Evolutionary conservation across 2,888 invertebrate species (phyloP), one percentile per base, ranked within the genome.

Genomic region (Cyclophora punctaria): DNA sequence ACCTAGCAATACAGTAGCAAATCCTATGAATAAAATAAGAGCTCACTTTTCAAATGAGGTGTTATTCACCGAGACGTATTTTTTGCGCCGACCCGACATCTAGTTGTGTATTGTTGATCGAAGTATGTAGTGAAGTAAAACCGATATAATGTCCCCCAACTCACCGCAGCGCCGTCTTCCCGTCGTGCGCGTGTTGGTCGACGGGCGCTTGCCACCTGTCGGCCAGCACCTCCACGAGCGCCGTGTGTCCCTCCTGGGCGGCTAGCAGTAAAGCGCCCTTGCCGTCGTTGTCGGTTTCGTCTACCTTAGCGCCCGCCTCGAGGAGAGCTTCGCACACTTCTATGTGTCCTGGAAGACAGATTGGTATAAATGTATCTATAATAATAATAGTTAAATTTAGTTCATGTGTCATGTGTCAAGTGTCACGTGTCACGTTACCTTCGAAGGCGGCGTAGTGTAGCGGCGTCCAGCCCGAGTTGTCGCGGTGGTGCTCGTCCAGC

Each of bases 381-480:
- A n/a, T n/a, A n/a, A n/a, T n/a, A n/a, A n/a, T n/a, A n/a, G n/a
- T n/a, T n/a, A n/a, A n/a, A n/a, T n/a, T n/a, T n/a, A n/a, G n/a
- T n/a, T n/a, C 20, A 20, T 20, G 20, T 20, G 20, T 20, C 20
- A 20, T 20, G 20, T 20, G 20, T 20, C 20, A 20, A 1, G 20
- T 20, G 20, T 20, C 20, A 20, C 33, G 3, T 7, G 20, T 33
- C 4, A 44, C 20, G 4, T 48, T 68, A 81, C 93, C 95, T 89
- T 98, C 97, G 75, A 98, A 98, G 7, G 98, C 96, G 0, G 98
- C 95, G 75, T 98, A 98, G 75, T 98, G 98, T 49, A 99, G 79
- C 0, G 99, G 98, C 0, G 98, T 98, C 98, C 98, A 98, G 0
- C 98, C 98, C 0, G 96, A 95, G 81, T 98, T 97, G 75, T 98